These are phyloP conservation scores for Mythimna pallens DNA, from an alignment of 2,888 invertebrate species.

Conservation along the genomic window DNA sequence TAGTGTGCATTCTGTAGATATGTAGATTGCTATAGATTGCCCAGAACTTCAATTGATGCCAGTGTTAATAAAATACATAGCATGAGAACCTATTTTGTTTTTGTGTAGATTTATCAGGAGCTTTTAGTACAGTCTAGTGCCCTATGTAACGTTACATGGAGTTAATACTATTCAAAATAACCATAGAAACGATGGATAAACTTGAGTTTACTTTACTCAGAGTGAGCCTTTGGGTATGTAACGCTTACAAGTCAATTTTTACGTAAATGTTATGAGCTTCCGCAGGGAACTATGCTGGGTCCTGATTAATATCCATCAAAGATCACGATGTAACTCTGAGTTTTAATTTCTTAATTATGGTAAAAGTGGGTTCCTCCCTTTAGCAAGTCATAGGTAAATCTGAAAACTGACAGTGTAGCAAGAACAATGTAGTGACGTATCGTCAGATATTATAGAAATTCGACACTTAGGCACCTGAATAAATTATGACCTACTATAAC, in stretches of 20 bases:
- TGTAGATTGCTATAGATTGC: not conserved
- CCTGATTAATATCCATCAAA: not conserved
- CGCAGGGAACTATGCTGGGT: not conserved
- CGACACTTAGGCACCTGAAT: not conserved
- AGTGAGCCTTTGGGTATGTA: not conserved
- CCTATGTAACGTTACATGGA: not conserved
- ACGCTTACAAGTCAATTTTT: not conserved
- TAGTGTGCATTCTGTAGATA: not conserved
- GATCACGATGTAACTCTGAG: not conserved
- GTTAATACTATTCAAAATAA: not conserved
- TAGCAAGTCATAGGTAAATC: not conserved
- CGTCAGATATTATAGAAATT: not conserved
- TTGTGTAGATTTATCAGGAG: not conserved
- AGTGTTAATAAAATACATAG: slow-evolving; percentile 26
- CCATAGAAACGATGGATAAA: no score
- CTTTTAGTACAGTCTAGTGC: not conserved
- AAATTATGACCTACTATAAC: slow-evolving; percentile 12
- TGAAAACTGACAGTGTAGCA: not conserved
- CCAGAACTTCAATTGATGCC: not conserved
- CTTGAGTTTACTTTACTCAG: not conserved
- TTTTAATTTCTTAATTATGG: not conserved
- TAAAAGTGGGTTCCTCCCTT: not conserved
- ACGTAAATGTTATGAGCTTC: not conserved
- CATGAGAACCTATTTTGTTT: not conserved
- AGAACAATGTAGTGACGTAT: not conserved